Conservation (phyloP, 2,113 vertebrate genomes). For the Glaucomys volans region DNA sequence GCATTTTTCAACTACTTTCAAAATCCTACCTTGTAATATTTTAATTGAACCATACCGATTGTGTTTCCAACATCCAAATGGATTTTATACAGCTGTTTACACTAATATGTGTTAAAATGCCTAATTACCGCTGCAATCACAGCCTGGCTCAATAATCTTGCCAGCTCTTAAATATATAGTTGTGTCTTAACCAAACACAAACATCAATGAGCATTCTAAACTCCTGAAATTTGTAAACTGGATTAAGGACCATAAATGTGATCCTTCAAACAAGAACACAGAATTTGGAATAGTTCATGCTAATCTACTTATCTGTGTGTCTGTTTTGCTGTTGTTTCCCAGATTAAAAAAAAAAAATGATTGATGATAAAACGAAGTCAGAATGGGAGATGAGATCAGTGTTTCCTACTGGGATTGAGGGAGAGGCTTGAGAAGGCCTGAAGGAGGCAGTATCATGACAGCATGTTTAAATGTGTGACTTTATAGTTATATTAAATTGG, state of each 20-base stretch:
- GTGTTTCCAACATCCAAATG: constrained; percentile 74
- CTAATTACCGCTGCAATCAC: constrained; percentile 77
- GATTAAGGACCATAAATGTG: constrained; percentile 81
- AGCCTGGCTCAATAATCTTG: constrained; percentile 68
- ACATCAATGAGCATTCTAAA: constrained; percentile 75
- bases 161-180: constrained; percentile 79
- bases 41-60: constrained; percentile 77
- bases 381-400: constrained; percentile 61
- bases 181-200: constrained; percentile 75
- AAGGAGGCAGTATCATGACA: constrained; percentile 77
- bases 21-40: constrained; percentile 68
- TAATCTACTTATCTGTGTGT: constrained; percentile 79
- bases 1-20: constrained; percentile 24
- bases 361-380: constrained; percentile 79
- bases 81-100: constrained; percentile 84
- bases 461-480: constrained; percentile 83
- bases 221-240: constrained; percentile 77
- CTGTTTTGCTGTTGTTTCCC: constrained; percentile 83
- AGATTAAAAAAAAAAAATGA: constrained; percentile 74
- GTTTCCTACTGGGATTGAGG: constrained; percentile 79
- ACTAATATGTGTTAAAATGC: constrained; percentile 83
- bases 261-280: constrained; percentile 75
- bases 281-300: constrained; percentile 82
- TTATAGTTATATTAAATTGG: constrained; percentile 84
- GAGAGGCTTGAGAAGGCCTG: constrained; percentile 74